A percentile compares a stretch with the other conserved stretches of the same genome.
Conservation (phyloP, 2,888 invertebrate genomes). For the Erynnis tages region DNA sequence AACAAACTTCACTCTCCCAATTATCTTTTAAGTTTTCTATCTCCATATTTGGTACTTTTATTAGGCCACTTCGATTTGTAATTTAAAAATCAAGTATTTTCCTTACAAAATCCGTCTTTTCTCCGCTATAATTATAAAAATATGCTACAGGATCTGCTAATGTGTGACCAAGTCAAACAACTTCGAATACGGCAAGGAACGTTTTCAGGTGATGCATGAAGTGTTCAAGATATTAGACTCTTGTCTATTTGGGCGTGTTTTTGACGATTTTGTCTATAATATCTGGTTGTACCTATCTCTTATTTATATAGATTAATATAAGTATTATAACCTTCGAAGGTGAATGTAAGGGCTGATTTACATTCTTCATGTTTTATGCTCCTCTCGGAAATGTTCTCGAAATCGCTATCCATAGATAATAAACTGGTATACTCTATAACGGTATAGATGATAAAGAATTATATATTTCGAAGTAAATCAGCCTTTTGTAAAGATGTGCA, state of each 20-base stretch:
- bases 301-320: constrained; percentile 44
- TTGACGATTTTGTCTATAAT: constrained; percentile 51
- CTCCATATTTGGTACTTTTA: no score
- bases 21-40: no score
- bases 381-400: background rate
- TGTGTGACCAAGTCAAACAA: constrained; percentile 38
- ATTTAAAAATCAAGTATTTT: no score
- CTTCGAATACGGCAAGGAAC: constrained; percentile 30
- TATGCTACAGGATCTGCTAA: constrained; percentile 7
- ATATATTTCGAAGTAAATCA: constrained; percentile 12
- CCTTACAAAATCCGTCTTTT: background rate
- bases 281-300: constrained; percentile 48
- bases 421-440: no score
- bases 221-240: constrained; percentile 57
- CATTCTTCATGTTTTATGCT: background rate
- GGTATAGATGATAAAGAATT: no score
- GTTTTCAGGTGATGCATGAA: constrained; percentile 41
- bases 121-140: no score
- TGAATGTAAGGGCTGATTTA: constrained; percentile 33
- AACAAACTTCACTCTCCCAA: no score
- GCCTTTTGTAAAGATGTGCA: constrained; percentile 36
- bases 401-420: no score
- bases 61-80: no score
- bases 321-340: constrained; percentile 53
- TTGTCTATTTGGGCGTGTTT: constrained; percentile 47